A percentile compares a stretch with the other conserved stretches of the same genome.
Evolutionary conservation across 2,888 invertebrate species (phyloP).

Genomic region (Xanthorhoe spadicearia): DNA sequence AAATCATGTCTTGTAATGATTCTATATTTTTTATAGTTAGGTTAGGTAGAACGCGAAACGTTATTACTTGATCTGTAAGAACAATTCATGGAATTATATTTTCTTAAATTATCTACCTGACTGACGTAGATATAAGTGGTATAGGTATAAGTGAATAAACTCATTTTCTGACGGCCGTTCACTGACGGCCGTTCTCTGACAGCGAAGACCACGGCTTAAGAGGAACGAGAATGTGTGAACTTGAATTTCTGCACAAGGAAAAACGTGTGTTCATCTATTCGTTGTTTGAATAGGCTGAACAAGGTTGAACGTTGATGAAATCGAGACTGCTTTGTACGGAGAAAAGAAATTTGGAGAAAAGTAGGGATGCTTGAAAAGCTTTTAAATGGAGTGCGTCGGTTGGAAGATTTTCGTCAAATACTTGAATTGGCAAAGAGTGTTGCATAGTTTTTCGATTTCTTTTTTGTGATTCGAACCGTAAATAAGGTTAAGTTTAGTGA

Average conservation of each 20-base stretch:
- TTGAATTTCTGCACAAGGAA: constrained; percentile 21
- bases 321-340: constrained; percentile 15
- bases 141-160: background rate
- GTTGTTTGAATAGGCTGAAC: constrained; percentile 21
- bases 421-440: background rate
- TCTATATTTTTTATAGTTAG: too few relatives aligned
- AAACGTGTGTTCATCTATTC: constrained; percentile 22
- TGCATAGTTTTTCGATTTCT: background rate
- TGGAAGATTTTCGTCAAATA: constrained; percentile 1
- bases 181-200: background rate
- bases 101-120: too few relatives aligned
- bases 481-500: too few relatives aligned
- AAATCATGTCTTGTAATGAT: too few relatives aligned
- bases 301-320: constrained; percentile 20
- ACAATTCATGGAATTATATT: too few relatives aligned
- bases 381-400: constrained; percentile 1
- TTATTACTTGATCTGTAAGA: too few relatives aligned
- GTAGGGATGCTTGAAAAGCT: background rate
- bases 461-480: background rate
- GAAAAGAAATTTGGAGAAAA: background rate
- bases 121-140: too few relatives aligned
- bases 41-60: too few relatives aligned
- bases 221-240: constrained; percentile 16
- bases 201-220: background rate
- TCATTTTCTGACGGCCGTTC: background rate